These are phyloP conservation scores for Eristalis arbustorum DNA, from an alignment of 2,888 invertebrate species.

Conservation along the genomic window DNA sequence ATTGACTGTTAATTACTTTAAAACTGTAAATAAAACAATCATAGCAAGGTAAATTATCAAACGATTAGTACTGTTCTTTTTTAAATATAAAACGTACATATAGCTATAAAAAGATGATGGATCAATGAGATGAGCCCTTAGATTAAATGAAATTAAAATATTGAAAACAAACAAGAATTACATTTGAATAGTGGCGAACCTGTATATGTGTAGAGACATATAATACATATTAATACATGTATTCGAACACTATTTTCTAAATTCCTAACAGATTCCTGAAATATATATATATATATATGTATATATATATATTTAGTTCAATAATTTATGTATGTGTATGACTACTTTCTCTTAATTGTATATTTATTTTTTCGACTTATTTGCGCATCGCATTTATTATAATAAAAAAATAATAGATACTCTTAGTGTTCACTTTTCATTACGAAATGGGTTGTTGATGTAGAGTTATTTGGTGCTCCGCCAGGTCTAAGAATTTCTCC, in stretches of 20 bases:
- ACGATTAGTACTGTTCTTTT: neutral
- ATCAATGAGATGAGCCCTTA: neutral
- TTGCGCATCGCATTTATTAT: slow-evolving; percentile 14
- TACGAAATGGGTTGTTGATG: slow-evolving; percentile 77
- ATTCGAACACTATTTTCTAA: neutral
- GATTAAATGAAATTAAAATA: neutral
- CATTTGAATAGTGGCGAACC: neutral
- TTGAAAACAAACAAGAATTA: neutral
- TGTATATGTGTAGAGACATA: no score
- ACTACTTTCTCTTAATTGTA: neutral
- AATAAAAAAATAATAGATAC: slow-evolving; percentile 4
- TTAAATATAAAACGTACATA: neutral
- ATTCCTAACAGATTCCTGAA: neutral
- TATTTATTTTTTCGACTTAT: slow-evolving; percentile 21
- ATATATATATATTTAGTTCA: neutral
- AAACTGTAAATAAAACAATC: neutral
- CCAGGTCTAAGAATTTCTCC: slow-evolving; percentile 93
- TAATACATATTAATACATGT: neutral
- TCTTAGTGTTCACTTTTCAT: slow-evolving; percentile 69
- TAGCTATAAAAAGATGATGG: neutral
- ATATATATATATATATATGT: no score
- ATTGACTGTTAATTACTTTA: neutral
- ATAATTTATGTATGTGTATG: neutral
- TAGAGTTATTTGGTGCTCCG: slow-evolving; percentile 81
- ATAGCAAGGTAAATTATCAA: neutral